phyloP scores from a whole-genome alignment of 2,797 vertebrate species.

The Peromyscus attwateri region DNA sequence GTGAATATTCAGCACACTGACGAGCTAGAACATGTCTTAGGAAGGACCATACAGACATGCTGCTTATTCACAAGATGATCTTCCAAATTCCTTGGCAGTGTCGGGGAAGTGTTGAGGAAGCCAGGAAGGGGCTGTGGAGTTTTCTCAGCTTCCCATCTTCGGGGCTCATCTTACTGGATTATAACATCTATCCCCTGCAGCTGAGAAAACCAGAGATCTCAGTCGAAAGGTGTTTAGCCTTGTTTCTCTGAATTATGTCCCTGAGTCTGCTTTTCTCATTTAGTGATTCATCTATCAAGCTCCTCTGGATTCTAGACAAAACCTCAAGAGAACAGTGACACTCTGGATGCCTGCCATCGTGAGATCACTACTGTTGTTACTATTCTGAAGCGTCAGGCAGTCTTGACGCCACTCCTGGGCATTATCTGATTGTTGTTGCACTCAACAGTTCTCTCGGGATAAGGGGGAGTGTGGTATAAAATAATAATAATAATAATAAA shows the following conservation, averaged over 20 bases:
- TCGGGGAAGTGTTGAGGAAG: accelerated
- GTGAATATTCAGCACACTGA: neutral
- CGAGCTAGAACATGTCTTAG: neutral
- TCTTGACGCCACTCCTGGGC: neutral
- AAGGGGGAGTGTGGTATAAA: neutral
- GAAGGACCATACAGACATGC: neutral
- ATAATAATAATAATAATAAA: neutral
- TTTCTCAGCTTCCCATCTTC: neutral
- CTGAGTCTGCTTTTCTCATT: neutral
- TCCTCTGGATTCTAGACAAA: conserved; percentile 14
- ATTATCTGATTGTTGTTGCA: neutral
- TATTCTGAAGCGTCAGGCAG: neutral
- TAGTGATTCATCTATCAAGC: neutral
- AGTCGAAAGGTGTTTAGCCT: neutral
- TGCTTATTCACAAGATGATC: neutral
- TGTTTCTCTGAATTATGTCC: neutral
- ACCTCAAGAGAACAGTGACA: neutral
- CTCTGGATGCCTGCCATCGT: neutral
- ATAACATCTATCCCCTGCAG: neutral
- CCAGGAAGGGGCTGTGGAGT: neutral
- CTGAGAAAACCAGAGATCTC: neutral
- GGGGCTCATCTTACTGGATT: neutral
- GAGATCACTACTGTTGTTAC: neutral
- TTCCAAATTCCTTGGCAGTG: neutral
- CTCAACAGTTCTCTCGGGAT: neutral